Evolutionary conservation across 2,113 vertebrate species (phyloP).

Genomic region (Dinomys branickii): DNA sequence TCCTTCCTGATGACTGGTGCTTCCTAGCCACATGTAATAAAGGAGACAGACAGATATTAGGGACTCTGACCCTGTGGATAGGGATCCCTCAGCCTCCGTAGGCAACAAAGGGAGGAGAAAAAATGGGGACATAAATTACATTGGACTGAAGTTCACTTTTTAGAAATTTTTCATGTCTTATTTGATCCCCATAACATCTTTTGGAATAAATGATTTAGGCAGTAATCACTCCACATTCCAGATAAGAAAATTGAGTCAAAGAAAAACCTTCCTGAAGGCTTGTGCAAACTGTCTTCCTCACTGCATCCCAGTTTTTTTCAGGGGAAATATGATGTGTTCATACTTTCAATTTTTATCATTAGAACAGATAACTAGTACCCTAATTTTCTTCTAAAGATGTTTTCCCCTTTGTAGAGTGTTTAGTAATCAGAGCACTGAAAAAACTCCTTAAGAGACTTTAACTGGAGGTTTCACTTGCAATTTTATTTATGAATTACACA

Average conservation of each 20-base stretch:
- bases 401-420: constrained; percentile 76
- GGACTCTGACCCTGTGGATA: background rate
- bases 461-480: constrained; percentile 75
- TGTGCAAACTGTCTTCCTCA: background rate
- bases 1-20: background rate
- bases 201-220: background rate
- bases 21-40: background rate
- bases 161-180: background rate
- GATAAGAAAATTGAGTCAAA: constrained; percentile 15
- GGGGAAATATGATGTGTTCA: background rate
- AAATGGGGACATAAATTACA: background rate
- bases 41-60: background rate
- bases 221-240: background rate
- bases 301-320: background rate
- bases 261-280: background rate
- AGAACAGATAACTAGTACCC: constrained; percentile 7
- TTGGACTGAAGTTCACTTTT: background rate
- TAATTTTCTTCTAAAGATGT: constrained; percentile 76
- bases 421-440: constrained; percentile 74
- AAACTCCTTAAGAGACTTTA: constrained; percentile 79
- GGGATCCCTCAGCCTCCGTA: background rate
- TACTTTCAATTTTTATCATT: constrained; percentile 11
- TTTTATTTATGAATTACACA: constrained; percentile 77
- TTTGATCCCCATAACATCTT: background rate
- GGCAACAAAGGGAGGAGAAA: background rate